Percentiles rank a stretch among this genome's conserved stretches.
phyloP scores from a whole-genome alignment of 2,797 vertebrate genomes.

The Sus cebifrons region DNA sequence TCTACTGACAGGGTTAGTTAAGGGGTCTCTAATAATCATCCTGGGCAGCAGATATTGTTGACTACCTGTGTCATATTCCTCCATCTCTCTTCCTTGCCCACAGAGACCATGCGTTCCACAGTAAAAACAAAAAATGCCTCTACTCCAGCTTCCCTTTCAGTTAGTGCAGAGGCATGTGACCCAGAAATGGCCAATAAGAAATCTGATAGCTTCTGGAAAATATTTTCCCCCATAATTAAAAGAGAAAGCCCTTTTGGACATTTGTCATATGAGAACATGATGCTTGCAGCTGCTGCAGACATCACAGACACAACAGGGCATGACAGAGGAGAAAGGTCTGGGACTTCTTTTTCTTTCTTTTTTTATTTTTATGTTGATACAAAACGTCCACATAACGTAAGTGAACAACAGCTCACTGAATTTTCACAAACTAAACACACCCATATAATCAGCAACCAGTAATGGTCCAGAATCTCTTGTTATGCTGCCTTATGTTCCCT shows the following conservation, averaged over 20 bases:
- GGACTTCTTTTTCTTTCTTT: background rate
- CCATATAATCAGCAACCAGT: background rate
- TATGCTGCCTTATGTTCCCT: background rate
- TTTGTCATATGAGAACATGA: background rate
- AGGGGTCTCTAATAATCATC: background rate
- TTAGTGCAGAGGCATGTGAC: background rate
- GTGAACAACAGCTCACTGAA: background rate
- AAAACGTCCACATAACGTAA: background rate
- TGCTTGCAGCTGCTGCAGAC: slow-evolving; percentile 27
- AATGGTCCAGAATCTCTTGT: background rate
- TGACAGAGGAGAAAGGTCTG: background rate
- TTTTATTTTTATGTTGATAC: background rate
- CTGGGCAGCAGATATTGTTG: background rate
- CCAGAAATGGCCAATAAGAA: background rate
- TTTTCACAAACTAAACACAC: background rate
- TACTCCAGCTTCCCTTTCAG: background rate
- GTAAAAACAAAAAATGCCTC: background rate
- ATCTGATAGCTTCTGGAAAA: slow-evolving; percentile 51
- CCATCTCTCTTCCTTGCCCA: background rate
- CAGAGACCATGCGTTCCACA: background rate
- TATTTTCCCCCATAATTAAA: slow-evolving; percentile 30
- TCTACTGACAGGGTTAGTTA: background rate
- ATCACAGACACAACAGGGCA: background rate
- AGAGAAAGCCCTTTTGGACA: slow-evolving; percentile 33
- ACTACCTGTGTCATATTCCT: background rate